phyloP scores from a whole-genome alignment of 2,797 vertebrate genomes.

The Chaunax sp. region DNA sequence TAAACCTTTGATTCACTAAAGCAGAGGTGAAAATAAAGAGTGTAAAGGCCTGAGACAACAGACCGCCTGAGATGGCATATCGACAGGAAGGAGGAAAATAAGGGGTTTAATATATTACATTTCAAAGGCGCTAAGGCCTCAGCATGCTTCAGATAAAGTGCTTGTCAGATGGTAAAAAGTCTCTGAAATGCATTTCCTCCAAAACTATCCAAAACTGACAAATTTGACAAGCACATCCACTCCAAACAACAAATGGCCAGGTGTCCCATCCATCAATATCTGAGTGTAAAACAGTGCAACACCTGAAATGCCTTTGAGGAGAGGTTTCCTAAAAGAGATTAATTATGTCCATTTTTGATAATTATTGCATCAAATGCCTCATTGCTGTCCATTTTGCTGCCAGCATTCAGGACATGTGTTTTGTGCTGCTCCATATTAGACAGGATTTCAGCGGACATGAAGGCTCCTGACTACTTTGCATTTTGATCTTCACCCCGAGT shows the following conservation, averaged over 20 bases:
- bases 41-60: neutral
- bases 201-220: conserved; percentile 8
- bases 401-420: conserved; percentile 4
- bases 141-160: neutral
- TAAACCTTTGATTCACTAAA: conserved; percentile 9
- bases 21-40: neutral
- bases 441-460: conserved; percentile 10
- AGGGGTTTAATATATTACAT: neutral
- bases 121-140: neutral
- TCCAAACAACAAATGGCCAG: neutral
- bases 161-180: conserved; percentile 21
- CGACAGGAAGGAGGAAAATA: conserved; percentile 8
- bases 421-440: neutral
- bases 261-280: neutral
- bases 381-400: neutral
- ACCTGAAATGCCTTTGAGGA: conserved; percentile 10
- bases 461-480: neutral
- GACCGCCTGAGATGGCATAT: neutral
- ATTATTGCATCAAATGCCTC: neutral
- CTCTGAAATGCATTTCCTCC: conserved; percentile 14
- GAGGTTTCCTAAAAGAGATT: neutral
- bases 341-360: neutral
- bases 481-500: neutral
- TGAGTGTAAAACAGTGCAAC: neutral
- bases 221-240: conserved; percentile 1